Evolutionary conservation across 2,797 vertebrate species (phyloP).

Genomic region (Pangasius krempfi): DNA sequence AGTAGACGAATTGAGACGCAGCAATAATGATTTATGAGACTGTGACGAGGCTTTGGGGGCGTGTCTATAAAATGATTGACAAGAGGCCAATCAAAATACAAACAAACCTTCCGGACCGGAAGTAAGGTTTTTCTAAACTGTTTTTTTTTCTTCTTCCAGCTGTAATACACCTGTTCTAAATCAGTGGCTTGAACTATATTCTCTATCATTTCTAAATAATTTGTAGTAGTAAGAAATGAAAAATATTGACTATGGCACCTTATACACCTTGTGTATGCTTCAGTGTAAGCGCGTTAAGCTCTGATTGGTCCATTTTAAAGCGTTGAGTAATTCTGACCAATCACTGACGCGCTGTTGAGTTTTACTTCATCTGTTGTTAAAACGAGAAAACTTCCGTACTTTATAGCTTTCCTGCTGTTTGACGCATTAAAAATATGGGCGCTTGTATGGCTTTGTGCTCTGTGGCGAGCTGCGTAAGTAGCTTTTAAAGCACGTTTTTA

Average conservation of each 20-base stretch:
- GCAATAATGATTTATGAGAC: too few species aligned
- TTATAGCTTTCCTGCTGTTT: background rate
- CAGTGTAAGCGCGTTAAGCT: background rate
- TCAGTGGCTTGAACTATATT: background rate
- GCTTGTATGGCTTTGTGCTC: conserved; percentile 88
- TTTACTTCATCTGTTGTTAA: background rate
- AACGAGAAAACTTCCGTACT: conserved; percentile 44
- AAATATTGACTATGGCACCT: too few species aligned
- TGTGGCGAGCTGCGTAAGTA: conserved; percentile 88
- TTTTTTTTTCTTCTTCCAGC: background rate
- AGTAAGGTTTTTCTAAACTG: too few species aligned
- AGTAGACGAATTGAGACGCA: too few species aligned
- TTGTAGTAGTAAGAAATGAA: too few species aligned
- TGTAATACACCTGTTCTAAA: background rate
- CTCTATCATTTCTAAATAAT: background rate
- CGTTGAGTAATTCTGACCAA: conserved; percentile 39
- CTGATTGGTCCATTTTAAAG: conserved; percentile 37
- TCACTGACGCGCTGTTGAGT: conserved; percentile 31
- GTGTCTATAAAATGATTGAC: too few species aligned
- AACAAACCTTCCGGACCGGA: background rate
- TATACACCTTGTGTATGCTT: too few species aligned
- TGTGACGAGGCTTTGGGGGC: too few species aligned
- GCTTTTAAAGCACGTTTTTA: background rate
- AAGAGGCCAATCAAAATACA: background rate
- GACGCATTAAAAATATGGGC: conserved; percentile 75